phyloP scores from a whole-genome alignment of 2,888 invertebrate species.

The Lepidocyrtinus sp. region DNA sequence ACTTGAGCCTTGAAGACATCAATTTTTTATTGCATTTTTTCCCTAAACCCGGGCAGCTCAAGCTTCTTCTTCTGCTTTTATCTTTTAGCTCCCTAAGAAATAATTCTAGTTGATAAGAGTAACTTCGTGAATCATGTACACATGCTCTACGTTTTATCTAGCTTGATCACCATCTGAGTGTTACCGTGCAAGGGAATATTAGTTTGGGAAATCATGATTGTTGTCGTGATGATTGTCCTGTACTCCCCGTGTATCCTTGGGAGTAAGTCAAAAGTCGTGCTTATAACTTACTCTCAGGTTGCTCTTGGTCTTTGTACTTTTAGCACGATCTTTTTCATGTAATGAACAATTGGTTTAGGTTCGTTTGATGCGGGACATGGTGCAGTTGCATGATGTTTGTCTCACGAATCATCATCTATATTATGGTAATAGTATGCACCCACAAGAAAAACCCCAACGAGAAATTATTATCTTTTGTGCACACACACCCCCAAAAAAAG shows the following conservation, averaged over 20 bases:
- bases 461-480: not conserved
- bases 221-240: slow-evolving; percentile 7
- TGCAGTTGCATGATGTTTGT: not conserved
- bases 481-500: not conserved
- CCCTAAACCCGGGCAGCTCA: too few relatives aligned
- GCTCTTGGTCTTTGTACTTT: not conserved
- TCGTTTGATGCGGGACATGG: too few relatives aligned
- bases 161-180: too few relatives aligned
- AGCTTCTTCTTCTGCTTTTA: too few relatives aligned
- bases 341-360: not conserved
- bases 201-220: not conserved
- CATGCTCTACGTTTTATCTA: too few relatives aligned
- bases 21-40: slow-evolving; percentile 47
- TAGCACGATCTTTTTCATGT: not conserved
- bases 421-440: slow-evolving; percentile 6
- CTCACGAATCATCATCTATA: not conserved
- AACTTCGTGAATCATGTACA: slow-evolving; percentile 48
- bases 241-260: not conserved
- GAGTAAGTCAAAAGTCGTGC: not conserved
- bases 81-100: slow-evolving; percentile 26
- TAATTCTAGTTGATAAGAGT: slow-evolving; percentile 37
- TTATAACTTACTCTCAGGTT: not conserved
- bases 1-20: slow-evolving; percentile 49
- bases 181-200: too few relatives aligned
- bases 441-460: not conserved